These are phyloP conservation scores for Cephalopholis sonnerati DNA, from an alignment of 2,113 vertebrate species.

Conservation along the genomic window DNA sequence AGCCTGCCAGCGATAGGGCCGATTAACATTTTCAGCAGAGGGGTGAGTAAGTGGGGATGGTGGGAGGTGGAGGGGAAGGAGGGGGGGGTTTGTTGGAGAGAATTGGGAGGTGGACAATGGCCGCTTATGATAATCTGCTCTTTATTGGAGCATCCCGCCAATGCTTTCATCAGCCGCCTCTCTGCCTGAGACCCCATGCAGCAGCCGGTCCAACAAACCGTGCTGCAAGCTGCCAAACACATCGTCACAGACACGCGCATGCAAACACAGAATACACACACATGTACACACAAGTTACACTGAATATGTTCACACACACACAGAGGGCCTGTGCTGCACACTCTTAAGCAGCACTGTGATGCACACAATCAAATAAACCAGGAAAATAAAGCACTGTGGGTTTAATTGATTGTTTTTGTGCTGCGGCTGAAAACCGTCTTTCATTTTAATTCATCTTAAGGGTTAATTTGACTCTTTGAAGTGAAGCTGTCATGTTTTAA, in stretches of 20 bases:
- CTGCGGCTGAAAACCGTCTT: neutral
- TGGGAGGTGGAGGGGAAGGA: constrained; percentile 16
- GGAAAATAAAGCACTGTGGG: neutral
- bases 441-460: neutral
- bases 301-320: constrained; percentile 1
- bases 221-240: constrained; percentile 62
- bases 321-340: neutral
- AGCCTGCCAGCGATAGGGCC: constrained; percentile 89
- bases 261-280: constrained; percentile 23
- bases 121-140: constrained; percentile 92
- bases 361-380: constrained; percentile 4
- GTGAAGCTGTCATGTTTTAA: constrained; percentile 20
- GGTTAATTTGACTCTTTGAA: constrained; percentile 7
- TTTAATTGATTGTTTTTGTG: constrained; percentile 17
- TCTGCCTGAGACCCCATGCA: constrained; percentile 77
- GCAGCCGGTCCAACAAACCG: constrained; percentile 64
- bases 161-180: constrained; percentile 82
- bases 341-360: constrained; percentile 9
- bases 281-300: constrained; percentile 14
- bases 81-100: constrained; percentile 63
- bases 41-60: constrained; percentile 70
- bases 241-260: constrained; percentile 39
- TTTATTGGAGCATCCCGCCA: constrained; percentile 92
- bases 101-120: constrained; percentile 79
- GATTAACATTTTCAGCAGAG: constrained; percentile 94